Conservation (phyloP, 1,140 invertebrate species). For the Drosophila willistoni region DNA sequence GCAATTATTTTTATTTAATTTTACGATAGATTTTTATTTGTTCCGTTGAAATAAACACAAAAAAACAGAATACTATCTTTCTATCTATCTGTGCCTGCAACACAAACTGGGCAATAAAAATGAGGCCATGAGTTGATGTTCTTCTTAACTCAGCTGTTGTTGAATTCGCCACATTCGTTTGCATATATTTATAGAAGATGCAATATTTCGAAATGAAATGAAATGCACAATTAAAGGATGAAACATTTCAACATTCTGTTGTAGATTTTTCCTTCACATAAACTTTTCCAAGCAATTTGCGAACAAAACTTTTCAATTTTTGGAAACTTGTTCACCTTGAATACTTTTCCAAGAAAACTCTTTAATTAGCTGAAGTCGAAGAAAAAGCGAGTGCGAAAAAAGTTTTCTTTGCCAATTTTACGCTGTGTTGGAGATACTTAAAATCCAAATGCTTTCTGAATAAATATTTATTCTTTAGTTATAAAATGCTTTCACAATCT, state of each 20-base stretch:
- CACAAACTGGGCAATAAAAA: constrained; percentile 1
- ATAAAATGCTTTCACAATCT: too few relatives aligned
- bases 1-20: constrained; percentile 50
- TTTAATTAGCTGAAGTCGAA: background rate
- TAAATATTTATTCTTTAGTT: too few relatives aligned
- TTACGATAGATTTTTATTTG: constrained; percentile 9
- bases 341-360: background rate
- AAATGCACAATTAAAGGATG: background rate
- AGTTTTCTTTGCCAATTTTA: background rate
- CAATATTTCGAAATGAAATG: background rate
- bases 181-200: constrained; percentile 22
- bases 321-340: background rate
- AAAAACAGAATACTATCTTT: constrained; percentile 4
- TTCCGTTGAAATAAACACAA: constrained; percentile 31
- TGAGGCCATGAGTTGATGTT: constrained; percentile 4
- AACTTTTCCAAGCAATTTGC: background rate
- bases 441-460: background rate
- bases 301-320: background rate
- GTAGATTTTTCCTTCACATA: background rate
- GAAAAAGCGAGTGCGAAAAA: background rate
- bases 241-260: background rate
- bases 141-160: constrained; percentile 18
- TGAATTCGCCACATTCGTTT: constrained; percentile 47
- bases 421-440: background rate
- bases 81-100: constrained; percentile 25